Conservation (phyloP, 2,888 invertebrate genomes). For the Ophion ellenae region DNA sequence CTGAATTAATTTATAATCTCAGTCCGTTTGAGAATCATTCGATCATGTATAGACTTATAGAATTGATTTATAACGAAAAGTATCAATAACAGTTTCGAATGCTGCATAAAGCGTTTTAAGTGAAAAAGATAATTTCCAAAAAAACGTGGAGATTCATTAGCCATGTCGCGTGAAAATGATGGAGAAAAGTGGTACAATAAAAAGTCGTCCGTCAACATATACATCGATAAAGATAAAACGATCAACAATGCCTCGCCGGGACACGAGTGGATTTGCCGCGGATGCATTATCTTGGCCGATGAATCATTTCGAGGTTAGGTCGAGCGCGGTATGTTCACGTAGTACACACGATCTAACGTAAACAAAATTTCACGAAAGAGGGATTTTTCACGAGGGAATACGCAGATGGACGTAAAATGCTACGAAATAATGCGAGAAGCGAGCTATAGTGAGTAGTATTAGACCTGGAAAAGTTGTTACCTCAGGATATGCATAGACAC, state of each 20-base stretch:
- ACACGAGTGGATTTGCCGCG: background rate
- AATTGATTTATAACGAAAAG: background rate
- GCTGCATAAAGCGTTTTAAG: background rate
- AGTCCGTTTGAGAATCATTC: background rate
- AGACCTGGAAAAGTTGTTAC: conserved; percentile 69
- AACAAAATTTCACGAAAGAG: conserved; percentile 70
- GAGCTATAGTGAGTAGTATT: background rate
- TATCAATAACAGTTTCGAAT: background rate
- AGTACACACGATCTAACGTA: conserved; percentile 68
- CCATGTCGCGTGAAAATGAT: background rate
- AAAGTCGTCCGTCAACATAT: background rate
- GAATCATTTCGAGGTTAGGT: conserved; percentile 73
- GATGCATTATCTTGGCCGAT: conserved; percentile 12
- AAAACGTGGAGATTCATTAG: background rate
- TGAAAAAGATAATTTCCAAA: background rate
- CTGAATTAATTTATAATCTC: background rate
- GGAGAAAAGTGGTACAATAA: background rate
- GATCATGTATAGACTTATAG: background rate
- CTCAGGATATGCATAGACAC: conserved; percentile 82
- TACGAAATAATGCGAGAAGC: background rate
- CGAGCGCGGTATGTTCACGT: conserved; percentile 58
- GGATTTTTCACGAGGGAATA: conserved; percentile 21
- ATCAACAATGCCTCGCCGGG: background rate
- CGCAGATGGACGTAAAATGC: conserved; percentile 7
- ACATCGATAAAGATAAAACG: background rate